A percentile compares a stretch with the other conserved stretches of the same genome.
Evolutionary conservation across 2,797 vertebrate species (phyloP).

Genomic region (Parauchenoglanis ngamensis): DNA sequence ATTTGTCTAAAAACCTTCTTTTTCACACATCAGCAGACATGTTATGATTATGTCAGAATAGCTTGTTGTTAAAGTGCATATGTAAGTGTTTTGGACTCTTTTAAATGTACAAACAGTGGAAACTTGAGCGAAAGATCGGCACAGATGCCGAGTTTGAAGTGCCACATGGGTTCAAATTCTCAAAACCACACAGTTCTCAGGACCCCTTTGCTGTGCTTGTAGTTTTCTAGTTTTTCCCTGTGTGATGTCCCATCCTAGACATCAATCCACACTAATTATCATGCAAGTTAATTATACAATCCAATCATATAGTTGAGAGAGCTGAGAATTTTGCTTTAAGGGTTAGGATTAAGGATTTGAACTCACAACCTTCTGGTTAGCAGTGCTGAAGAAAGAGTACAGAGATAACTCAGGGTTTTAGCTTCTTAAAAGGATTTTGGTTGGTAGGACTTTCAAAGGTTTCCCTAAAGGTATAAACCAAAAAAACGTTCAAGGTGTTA

Average conservation of each 20-base stretch:
- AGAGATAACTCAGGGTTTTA: neutral
- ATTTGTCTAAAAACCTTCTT: conserved; percentile 44
- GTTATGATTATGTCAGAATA: conserved; percentile 39
- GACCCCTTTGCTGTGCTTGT: neutral
- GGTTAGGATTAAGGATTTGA: neutral
- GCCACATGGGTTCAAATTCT: conserved; percentile 25
- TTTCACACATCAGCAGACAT: conserved; percentile 47
- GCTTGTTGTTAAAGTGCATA: conserved; percentile 41
- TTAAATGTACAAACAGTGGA: conserved; percentile 29
- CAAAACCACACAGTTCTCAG: neutral
- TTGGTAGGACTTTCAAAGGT: neutral
- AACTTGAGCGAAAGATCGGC: neutral
- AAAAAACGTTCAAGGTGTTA: neutral
- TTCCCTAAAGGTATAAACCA: neutral
- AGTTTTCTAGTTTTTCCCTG: too few relatives aligned
- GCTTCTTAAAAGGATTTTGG: too few relatives aligned
- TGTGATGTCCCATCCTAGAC: neutral
- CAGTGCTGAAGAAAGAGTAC: neutral
- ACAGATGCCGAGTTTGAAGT: conserved; percentile 28
- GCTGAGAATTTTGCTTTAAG: neutral
- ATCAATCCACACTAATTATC: neutral
- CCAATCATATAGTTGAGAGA: neutral
- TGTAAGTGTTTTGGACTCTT: conserved; percentile 10
- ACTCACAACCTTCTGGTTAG: neutral
- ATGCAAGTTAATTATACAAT: neutral